Percentiles rank a stretch among this genome's conserved stretches.
Conservation (phyloP, 37 sponge, comb jelly and placozoan genomes). For the Halichondria panicea region DNA sequence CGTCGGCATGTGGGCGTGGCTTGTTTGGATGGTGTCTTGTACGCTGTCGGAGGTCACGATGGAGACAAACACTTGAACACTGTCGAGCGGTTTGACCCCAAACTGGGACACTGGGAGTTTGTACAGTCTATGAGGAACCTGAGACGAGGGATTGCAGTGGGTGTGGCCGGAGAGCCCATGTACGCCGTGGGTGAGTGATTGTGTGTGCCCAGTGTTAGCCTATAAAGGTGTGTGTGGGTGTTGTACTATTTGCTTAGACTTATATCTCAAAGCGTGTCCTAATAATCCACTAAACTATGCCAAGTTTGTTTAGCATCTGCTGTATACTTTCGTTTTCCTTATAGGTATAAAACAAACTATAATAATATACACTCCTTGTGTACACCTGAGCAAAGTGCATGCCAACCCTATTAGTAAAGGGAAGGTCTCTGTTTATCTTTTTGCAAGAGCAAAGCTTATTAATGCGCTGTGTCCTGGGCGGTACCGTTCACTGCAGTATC, state of each 20-base stretch:
- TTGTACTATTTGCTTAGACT: background rate
- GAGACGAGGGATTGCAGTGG: constrained; percentile 90
- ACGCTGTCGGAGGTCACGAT: constrained; percentile 93
- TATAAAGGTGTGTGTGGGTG: background rate
- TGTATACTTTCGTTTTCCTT: background rate
- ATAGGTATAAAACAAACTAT: background rate
- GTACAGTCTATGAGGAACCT: constrained; percentile 77
- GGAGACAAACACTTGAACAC: constrained; percentile 83
- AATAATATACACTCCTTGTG: no score
- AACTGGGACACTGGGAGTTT: constrained; percentile 66
- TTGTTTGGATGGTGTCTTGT: constrained; percentile 70
- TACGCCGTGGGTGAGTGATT: constrained; percentile 81
- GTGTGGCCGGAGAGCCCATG: constrained; percentile 78
- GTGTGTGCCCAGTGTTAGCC: background rate
- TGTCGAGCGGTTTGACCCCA: constrained; percentile 85
- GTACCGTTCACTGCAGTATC: background rate
- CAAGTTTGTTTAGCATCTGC: background rate
- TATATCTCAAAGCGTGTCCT: background rate
- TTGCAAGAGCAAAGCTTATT: no score
- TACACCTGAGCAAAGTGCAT: no score
- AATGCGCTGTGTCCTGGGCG: background rate
- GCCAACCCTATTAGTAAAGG: no score
- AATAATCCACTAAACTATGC: no score
- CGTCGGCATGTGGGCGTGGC: constrained; percentile 94
- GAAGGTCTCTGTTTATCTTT: no score